Evolutionary conservation across 2,888 invertebrate genomes (phyloP), one percentile per base, ranked within the genome.

Genomic region (Chirona hameri): DNA sequence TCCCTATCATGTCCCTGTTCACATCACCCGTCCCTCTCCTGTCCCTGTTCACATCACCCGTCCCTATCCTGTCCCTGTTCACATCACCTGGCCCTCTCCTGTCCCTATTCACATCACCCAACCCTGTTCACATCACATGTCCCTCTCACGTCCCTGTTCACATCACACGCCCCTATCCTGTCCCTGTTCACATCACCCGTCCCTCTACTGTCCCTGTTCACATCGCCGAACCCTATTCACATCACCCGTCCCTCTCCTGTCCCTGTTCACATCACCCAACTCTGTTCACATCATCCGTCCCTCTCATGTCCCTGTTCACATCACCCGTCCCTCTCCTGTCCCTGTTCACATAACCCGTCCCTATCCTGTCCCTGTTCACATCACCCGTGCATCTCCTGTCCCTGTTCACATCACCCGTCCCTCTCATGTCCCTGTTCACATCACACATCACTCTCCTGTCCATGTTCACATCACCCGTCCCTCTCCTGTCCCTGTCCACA

Each of bases 31-130:
- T n/a, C n/a, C n/a, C n/a, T n/a, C n/a, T 14, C 60, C 9, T 60
- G 1, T 9, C 60, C n/a, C 21, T 9, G 24, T 60, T n/a, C 60
- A 21, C 60, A 1, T 39, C 7, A 2, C 39, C 4, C 39, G 39
- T 39, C 39, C 24, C 60, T 60, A 9, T 21, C 15, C n/a, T 21
- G 15, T 18, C 57, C 21, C 21, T 24, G 9, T n/a, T 29, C 85
- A n/a, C n/a, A n/a, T 83, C 83, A 94, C 93, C 88, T 93, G 91
- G 29, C 94, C 95, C n/a, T n/a, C n/a, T 14, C 60, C 9, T 60
- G 1, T 9, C 60, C n/a, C 21, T 9, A 2, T 60, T n/a, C 60
- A 21, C 60, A 1, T 39, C 7, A 2, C 39, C 4, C 39, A n/a
- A n/a, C n/a, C n/a, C n/a, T n/a, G n/a, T n/a, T n/a, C n/a, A n/a